Base-by-base conservation (phyloP, 2,797 vertebrate species). In the Coilia nasus region DNA sequence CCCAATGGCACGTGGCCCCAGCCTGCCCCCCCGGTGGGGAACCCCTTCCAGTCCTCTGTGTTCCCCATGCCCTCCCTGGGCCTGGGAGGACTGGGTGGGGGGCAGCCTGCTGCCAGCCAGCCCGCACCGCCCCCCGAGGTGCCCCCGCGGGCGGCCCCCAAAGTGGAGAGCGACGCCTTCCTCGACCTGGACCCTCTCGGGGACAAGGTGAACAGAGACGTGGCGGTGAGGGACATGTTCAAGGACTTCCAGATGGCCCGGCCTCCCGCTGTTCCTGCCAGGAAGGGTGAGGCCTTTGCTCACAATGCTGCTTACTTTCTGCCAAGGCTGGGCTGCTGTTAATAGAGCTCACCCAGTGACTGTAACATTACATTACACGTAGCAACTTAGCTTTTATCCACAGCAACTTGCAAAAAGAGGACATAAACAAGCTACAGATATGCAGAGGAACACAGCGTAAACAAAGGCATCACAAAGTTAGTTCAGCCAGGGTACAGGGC, bases 171-270 rank as follows among this genome's bases (percentile, higher is more conserved):
- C 19, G 96, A 94, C 90, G 98, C 97, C 85, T 99, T 99, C 92
- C 95, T 96, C 78, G 96, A 95, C 88, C 92, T 99, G 93, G 98
- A 99, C 92, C 98, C 98, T 0, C 96, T 99, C 2, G 98, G 97
- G 3, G 97, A 98, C 81, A 97, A 92, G 91, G 98, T 98, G 91
- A 96, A 96, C 91, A 99, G 85, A 82, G 88, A 98, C 87, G 95
- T 78, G 71, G 31, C 2, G 21, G 93, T 98, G 82, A 98, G 97
- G 91, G 97, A 99, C 87, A 98, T 99, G 98, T 99, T 99, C 92
- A 99, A 97, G 92, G 97, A 99, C 92, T 98, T 99, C 92, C 97
- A 98, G 86, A 87, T 99, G 31, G 95, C 96, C 86, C 98, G 98
- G 80, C 97, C 96, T 2, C 98, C 97, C 0, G 96, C 96, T 25